phyloP scores from a whole-genome alignment of 2,888 invertebrate species.

The Rhingia rostrata region DNA sequence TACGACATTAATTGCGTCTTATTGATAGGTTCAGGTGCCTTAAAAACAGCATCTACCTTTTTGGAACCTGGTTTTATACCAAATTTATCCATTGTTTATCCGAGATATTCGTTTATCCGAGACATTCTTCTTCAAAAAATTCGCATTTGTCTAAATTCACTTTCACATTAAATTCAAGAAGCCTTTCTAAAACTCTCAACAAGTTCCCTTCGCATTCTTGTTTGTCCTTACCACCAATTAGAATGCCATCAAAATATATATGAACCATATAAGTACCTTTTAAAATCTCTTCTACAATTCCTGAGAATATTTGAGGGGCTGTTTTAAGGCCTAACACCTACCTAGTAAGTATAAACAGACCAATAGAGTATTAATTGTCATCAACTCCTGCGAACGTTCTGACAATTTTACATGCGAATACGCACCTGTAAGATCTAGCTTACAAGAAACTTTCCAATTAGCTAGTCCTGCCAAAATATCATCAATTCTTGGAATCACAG shows the following conservation, averaged over 20 bases:
- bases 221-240: not conserved
- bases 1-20: slow-evolving; percentile 62
- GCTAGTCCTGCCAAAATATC: slow-evolving; percentile 53
- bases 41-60: slow-evolving; percentile 35
- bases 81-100: slow-evolving; percentile 41
- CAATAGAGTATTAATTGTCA: slow-evolving; percentile 56
- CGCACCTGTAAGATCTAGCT: slow-evolving; percentile 50
- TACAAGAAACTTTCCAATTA: slow-evolving; percentile 51
- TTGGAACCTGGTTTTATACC: slow-evolving; percentile 36
- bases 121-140: slow-evolving; percentile 63
- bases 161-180: slow-evolving; percentile 66
- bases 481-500: slow-evolving; percentile 47
- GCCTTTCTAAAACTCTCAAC: slow-evolving; percentile 38
- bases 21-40: slow-evolving; percentile 9
- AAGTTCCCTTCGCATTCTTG: slow-evolving; percentile 3
- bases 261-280: not conserved
- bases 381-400: slow-evolving; percentile 67
- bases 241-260: slow-evolving; percentile 14
- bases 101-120: slow-evolving; percentile 63
- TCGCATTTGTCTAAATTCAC: slow-evolving; percentile 64
- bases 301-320: slow-evolving; percentile 24
- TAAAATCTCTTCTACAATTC: slow-evolving; percentile 28
- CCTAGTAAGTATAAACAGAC: slow-evolving; percentile 39
- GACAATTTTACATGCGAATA: slow-evolving; percentile 60
- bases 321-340: slow-evolving; percentile 37